phyloP scores from a whole-genome alignment of 2,888 invertebrate genomes.

The Lypha dubia region DNA sequence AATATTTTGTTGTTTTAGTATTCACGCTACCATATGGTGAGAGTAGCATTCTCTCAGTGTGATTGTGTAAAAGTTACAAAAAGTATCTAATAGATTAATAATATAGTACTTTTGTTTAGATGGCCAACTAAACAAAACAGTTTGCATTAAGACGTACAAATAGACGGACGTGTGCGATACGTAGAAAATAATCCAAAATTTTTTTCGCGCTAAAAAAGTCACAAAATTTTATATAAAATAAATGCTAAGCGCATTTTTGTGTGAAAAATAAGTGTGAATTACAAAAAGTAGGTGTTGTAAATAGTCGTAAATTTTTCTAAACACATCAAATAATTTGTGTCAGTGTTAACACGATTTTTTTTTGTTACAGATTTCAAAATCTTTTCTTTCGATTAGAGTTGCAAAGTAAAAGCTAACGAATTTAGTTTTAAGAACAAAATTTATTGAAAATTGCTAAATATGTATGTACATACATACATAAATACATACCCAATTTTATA shows the following conservation, averaged over 20 bases:
- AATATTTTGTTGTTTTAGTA: background rate
- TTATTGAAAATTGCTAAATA: background rate
- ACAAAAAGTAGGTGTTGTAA: slow-evolving; percentile 60
- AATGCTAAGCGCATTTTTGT: slow-evolving; percentile 22
- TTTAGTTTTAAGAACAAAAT: background rate
- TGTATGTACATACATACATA: background rate
- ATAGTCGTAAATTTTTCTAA: slow-evolving; percentile 1
- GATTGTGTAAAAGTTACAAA: slow-evolving; percentile 3
- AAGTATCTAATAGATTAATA: slow-evolving; percentile 61
- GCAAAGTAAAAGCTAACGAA: no score
- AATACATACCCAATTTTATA: background rate
- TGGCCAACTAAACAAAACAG: slow-evolving; percentile 59
- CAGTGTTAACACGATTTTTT: background rate
- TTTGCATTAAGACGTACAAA: slow-evolving; percentile 62
- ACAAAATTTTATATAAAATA: slow-evolving; percentile 27
- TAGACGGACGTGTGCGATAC: slow-evolving; percentile 53
- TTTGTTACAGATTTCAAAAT: background rate
- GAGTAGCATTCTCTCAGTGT: background rate
- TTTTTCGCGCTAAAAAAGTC: slow-evolving; percentile 38
- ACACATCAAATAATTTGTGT: background rate
- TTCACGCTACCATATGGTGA: background rate
- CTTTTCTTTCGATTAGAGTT: no score
- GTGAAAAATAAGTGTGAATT: slow-evolving; percentile 15
- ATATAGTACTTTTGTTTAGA: slow-evolving; percentile 12
- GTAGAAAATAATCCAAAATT: slow-evolving; percentile 2